Evolutionary conservation across 2,888 invertebrate species (phyloP).

Genomic region (Pocota personata): DNA sequence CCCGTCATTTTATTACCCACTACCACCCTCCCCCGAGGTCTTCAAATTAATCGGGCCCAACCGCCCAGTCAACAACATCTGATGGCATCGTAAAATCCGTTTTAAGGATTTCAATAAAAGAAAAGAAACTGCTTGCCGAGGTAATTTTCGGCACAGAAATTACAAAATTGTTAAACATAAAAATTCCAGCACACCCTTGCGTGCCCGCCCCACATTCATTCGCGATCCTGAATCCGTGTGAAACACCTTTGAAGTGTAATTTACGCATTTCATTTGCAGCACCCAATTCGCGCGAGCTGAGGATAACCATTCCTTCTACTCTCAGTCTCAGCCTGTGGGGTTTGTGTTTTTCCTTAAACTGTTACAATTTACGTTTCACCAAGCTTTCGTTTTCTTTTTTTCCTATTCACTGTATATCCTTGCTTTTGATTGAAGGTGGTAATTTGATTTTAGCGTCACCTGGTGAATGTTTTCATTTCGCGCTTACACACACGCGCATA

Average conservation of each 20-base stretch:
- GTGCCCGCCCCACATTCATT: not conserved
- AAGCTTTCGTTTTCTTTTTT: not conserved
- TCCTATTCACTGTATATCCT: conserved; percentile 19
- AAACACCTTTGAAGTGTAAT: conserved; percentile 61
- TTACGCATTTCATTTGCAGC: conserved; percentile 69
- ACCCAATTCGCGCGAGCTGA: conserved; percentile 49
- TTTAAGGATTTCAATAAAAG: conserved; percentile 66
- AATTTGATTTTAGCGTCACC: conserved; percentile 73
- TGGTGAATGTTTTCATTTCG: conserved; percentile 71
- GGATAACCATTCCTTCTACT: conserved; percentile 3
- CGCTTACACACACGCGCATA: conserved; percentile 51
- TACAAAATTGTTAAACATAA: conserved; percentile 73
- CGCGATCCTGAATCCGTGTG: conserved; percentile 3
- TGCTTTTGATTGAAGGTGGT: conserved; percentile 71
- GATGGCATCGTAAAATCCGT: conserved; percentile 68
- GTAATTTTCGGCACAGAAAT: conserved; percentile 66
- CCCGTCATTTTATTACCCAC: conserved; percentile 52
- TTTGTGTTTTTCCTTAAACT: conserved; percentile 21
- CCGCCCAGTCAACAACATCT: conserved; percentile 68
- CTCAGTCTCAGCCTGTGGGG: not conserved
- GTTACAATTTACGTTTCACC: conserved; percentile 60
- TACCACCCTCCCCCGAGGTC: not conserved
- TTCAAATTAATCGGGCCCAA: conserved; percentile 53
- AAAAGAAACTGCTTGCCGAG: conserved; percentile 50
- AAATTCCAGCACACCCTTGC: conserved; percentile 50